Evolutionary conservation across 37 sponge, comb jelly and placozoan species (phyloP), one percentile per base, ranked within the genome.

Genomic region (Spongia lamella): DNA sequence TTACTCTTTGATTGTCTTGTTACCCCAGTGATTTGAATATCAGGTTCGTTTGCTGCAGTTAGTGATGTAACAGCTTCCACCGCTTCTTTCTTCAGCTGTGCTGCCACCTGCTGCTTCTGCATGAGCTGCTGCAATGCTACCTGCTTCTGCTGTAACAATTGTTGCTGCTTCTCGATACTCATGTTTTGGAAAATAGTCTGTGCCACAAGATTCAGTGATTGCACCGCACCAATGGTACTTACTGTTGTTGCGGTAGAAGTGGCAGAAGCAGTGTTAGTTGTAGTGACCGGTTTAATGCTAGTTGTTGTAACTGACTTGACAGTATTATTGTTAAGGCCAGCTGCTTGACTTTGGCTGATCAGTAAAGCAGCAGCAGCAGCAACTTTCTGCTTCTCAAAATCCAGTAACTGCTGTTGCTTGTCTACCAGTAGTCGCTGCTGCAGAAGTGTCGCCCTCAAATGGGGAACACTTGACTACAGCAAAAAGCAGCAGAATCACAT

Each of bases 401-500:
- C 52, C 13, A n/a, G 58, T 36, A 25, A 38, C 34, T 43, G 47
- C 47, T 43, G 47, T 43, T 43, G 51, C 30, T 81, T 76, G 47
- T 85, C 81, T 60, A 82, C 77, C 29, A 79, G 58, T 56, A 63
- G 80, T 36, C 85, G 80, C 68, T 90, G 85, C 17, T 82, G 73
- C 33, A 81, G 81, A 0, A 90, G 72, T 33, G 72, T 35, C 7
- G 66, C 63, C 39, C 85, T 69, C 33, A 90, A 68, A 53, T 90
- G 76, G 11, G 90, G 90, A 19, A 90, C 90, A 81, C 90, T 90
- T 15, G 59, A 70, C 90, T 90, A 65, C 25, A 14, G 43, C 25
- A 55, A 29, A 30, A 52, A 3, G 13, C 13, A 27, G 17, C 7
- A 43, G 35, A 63, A 31, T 34, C 64, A 63, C 51, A 50, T 40